Conservation (phyloP, 2,888 invertebrate genomes). For the Camptogramma bilineatum region DNA sequence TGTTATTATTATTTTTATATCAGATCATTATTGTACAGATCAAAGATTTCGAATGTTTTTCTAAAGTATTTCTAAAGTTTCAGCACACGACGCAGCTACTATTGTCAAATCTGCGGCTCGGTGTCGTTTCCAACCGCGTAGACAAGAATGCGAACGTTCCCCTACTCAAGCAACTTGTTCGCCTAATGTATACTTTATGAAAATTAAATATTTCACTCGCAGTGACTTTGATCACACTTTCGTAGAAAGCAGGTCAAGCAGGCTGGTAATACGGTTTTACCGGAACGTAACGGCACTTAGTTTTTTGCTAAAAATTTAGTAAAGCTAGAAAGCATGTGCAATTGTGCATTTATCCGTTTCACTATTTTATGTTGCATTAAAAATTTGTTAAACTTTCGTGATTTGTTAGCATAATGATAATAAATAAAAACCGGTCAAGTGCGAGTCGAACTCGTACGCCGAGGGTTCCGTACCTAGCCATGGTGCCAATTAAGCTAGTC, state of each 20-base stretch:
- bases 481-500: too few relatives aligned
- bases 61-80: not conserved
- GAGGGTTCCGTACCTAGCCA: too few relatives aligned
- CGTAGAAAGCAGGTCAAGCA: constrained; percentile 2
- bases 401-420: too few relatives aligned
- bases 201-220: constrained; percentile 84
- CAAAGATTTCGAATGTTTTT: not conserved
- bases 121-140: constrained; percentile 28
- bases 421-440: too few relatives aligned
- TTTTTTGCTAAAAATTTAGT: not conserved
- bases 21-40: not conserved
- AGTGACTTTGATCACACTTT: constrained; percentile 45
- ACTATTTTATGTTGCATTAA: too few relatives aligned
- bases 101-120: constrained; percentile 15
- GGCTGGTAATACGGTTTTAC: not conserved
- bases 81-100: not conserved
- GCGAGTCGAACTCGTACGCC: too few relatives aligned
- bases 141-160: constrained; percentile 54
- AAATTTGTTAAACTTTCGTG: too few relatives aligned
- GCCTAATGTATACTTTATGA: constrained; percentile 83
- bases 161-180: constrained; percentile 56
- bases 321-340: too few relatives aligned
- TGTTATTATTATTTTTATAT: too few relatives aligned
- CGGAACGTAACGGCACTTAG: not conserved
- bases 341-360: too few relatives aligned